Percentiles rank a stretch among this genome's conserved stretches.
phyloP scores from a whole-genome alignment of 92 coral and sea anemone genomes.

The Scolanthus callimorphus region DNA sequence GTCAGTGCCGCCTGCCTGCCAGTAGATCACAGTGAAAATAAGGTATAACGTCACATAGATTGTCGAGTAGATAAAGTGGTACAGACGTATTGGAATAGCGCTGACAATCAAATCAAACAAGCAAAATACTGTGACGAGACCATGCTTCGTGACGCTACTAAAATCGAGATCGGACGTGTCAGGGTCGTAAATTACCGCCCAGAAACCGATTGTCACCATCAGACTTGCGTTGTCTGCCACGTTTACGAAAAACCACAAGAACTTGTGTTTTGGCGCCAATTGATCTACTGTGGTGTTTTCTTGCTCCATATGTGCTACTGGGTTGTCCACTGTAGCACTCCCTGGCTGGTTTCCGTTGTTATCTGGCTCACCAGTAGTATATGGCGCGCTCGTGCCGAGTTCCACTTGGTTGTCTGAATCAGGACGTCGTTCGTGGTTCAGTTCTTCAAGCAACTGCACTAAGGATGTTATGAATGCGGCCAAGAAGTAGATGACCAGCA shows the following conservation, averaged over 20 bases:
- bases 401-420: not conserved
- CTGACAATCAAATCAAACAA: not conserved
- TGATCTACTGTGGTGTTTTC: not conserved
- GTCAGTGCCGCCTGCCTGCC: not conserved
- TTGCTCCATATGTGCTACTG: too few species aligned
- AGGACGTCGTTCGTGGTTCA: not conserved
- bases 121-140: not conserved
- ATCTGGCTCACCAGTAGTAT: not conserved
- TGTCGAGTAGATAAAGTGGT: not conserved
- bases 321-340: too few species aligned
- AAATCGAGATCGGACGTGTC: not conserved
- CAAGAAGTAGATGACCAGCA: not conserved
- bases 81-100: not conserved
- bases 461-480: not conserved
- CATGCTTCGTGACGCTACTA: not conserved
- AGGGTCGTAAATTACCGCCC: not conserved
- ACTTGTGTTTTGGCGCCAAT: not conserved
- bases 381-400: not conserved
- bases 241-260: not conserved
- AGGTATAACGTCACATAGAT: not conserved
- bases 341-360: not conserved
- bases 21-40: not conserved
- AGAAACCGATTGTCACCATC: not conserved
- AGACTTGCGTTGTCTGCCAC: not conserved
- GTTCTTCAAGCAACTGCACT: not conserved